Evolutionary conservation across 2,797 vertebrate genomes (phyloP).

Genomic region (Poeciliopsis turneri): DNA sequence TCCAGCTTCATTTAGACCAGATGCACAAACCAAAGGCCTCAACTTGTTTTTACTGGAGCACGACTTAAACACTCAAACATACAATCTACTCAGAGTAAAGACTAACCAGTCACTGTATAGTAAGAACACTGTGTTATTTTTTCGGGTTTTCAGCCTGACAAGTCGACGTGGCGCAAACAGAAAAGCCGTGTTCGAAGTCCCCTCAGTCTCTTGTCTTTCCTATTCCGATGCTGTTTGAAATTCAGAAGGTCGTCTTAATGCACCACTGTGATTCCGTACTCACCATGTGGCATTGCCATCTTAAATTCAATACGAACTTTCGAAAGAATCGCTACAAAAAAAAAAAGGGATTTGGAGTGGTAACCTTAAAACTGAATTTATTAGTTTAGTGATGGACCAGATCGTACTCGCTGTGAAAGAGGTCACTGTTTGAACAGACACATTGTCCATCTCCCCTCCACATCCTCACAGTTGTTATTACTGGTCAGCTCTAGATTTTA

Average conservation of each 20-base stretch:
- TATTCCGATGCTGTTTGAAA: not conserved
- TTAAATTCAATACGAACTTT: not conserved
- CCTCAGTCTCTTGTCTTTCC: not conserved
- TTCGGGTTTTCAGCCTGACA: not conserved
- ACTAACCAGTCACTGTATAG: not conserved
- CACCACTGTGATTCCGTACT: not conserved
- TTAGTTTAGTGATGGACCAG: not conserved
- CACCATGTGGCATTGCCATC: not conserved
- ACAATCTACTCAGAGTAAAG: not conserved
- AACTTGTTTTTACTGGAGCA: not conserved
- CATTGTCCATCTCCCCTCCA: not conserved
- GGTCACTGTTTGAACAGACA: not conserved
- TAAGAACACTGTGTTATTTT: not conserved
- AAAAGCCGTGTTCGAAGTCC: not conserved
- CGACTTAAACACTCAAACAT: not conserved
- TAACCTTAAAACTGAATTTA: conserved; percentile 1
- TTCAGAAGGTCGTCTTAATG: not conserved
- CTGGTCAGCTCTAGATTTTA: conserved; percentile 23
- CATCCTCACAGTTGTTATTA: not conserved
- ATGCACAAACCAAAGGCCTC: not conserved
- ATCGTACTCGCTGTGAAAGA: not conserved
- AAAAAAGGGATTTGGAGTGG: not conserved
- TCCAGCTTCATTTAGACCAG: not conserved
- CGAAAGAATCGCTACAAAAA: not conserved
- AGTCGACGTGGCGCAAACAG: not conserved